phyloP scores from a whole-genome alignment of 2,113 vertebrate genomes.

The rabbit (Oryctolagus cuniculus) region mOryCun1.1 NC_091436.1:164003001-164003500 shows the following conservation, averaged over 20 bases:
- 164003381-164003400: no score
- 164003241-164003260: not conserved
- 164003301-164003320: not conserved
- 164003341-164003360: no score
- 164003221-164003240: not conserved
- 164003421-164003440: no score
- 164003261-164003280: not conserved
- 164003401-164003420: not conserved
- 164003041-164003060: not conserved
- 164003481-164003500: no score
- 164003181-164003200: not conserved
- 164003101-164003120: not conserved
- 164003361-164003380: no score
- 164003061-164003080: not conserved
- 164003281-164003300: conserved; percentile 8
- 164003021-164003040: not conserved
- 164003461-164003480: not conserved
- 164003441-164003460: not conserved
- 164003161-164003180: not conserved
- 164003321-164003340: no score
- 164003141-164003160: not conserved
- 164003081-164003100: not conserved
- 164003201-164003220: not conserved
- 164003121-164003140: not conserved
- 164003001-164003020: not conserved